phyloP scores from a whole-genome alignment of 2,797 vertebrate genomes.

The Pseudocheirus occidentalis region DNA sequence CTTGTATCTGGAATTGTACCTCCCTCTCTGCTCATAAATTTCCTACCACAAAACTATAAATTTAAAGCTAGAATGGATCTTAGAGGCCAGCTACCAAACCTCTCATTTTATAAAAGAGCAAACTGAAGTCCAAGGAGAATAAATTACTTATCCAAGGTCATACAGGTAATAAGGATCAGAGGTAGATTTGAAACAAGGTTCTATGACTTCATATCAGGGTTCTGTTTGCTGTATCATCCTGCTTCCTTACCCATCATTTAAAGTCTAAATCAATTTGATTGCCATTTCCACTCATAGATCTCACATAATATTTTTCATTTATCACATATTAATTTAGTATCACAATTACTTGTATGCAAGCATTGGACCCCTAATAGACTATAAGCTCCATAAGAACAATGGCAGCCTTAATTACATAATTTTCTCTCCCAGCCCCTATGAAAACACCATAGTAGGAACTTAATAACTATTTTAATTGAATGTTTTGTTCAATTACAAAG shows the following conservation, averaged over 20 bases:
- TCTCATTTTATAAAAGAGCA: background rate
- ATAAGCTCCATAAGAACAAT: background rate
- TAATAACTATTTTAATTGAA: conserved; percentile 23
- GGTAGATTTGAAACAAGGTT: background rate
- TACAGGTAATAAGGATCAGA: background rate
- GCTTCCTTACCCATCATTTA: no score
- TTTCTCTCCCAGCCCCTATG: background rate
- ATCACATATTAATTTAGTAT: background rate
- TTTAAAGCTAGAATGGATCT: background rate
- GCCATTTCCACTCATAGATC: background rate
- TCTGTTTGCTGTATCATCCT: background rate
- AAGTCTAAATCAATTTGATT: background rate
- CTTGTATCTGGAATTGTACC: background rate
- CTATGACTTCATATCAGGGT: background rate
- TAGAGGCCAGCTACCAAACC: background rate
- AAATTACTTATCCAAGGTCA: background rate
- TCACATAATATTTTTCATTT: background rate
- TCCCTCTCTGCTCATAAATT: background rate
- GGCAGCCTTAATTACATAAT: background rate
- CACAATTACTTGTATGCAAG: background rate
- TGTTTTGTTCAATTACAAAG: background rate
- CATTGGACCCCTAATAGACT: background rate
- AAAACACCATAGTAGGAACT: background rate
- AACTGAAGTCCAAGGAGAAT: background rate
- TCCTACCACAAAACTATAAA: background rate